Evolutionary conservation across 2,797 vertebrate genomes (phyloP), one percentile per base, ranked within the genome.

Genomic region (Spheniscus humboldti): DNA sequence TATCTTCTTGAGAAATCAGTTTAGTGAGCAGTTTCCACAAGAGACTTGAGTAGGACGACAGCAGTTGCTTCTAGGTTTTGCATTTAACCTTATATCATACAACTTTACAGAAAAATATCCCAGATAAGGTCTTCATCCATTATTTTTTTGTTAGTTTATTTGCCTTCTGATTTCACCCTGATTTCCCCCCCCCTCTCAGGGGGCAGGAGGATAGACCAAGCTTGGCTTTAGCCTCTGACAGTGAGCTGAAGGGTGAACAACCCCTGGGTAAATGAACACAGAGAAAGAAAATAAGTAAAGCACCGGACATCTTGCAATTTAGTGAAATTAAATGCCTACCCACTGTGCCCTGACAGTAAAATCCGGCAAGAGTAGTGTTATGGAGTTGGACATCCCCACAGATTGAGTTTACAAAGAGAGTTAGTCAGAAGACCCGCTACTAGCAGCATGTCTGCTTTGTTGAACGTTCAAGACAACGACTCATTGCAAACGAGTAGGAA

Each of bases 221-320:
- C 41, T 76, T 96, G 88, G 18, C 56, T 94, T 94, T 50, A 80
- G 47, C 60, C 39, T 93, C 92, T 93, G 73, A 92, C 47, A 88
- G 60, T 30, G 66, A 97, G 50, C 50, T 86, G 90, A 53, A 92
- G 86, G 50, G 67, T 75, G 48, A 94, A 48, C 59, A 72, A 66
- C 60, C 10, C 39, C 50, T 50, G 62, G 22, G 31, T 89, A 95
- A 94, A 83, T 31, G 30, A 94, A 63, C 37, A 83, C 11, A 79
- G 14, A 75, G 67, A 90, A 94, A 83, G 31, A 80, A 94, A 96
- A 71, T 47, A 45, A 35, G 22, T 85, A 75, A 97, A 81, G 17
- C 85, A 62, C 7, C 7, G 30, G 75, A 48, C 16, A 80, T 71
- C 59, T 76, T 94, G 60, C 59, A 63, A 8, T 56, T 88, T 83